These are phyloP conservation scores for Blastobasis adustella DNA, from an alignment of 2,888 invertebrate species.

Conservation along the genomic window DNA sequence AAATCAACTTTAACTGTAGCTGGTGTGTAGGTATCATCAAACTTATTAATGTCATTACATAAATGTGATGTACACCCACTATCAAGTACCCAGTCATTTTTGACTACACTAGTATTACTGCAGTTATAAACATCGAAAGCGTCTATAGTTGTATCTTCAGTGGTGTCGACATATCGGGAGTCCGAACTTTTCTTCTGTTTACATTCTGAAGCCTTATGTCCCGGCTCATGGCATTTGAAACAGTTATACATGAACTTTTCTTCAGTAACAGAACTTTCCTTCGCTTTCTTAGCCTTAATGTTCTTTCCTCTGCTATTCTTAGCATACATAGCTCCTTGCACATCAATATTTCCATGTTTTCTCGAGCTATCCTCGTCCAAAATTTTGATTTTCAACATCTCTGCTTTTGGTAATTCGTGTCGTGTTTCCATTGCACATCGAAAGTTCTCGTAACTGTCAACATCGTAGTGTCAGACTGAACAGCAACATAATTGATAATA, in stretches of 20 bases:
- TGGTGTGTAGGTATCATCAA: neutral
- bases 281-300: neutral
- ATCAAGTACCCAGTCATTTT: neutral
- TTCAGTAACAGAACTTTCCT: neutral
- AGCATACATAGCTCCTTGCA: too few species aligned
- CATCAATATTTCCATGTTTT: neutral
- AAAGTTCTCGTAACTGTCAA: neutral
- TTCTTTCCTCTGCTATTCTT: neutral
- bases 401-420: slow-evolving; percentile 1
- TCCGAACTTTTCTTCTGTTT: neutral
- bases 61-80: slow-evolving; percentile 1
- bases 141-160: neutral
- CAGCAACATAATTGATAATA: neutral
- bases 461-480: neutral
- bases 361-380: neutral
- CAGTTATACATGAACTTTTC: neutral
- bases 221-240: neutral
- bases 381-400: slow-evolving; percentile 1
- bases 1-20: neutral
- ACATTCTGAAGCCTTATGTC: slow-evolving; percentile 1
- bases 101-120: neutral
- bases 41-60: neutral
- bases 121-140: neutral
- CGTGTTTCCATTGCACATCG: slow-evolving; percentile 1
- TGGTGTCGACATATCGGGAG: neutral